A percentile compares a stretch with the other conserved stretches of the same genome.
phyloP scores from a whole-genome alignment of 2,888 invertebrate genomes.

The Drosophila nr. perissopoda region DNA sequence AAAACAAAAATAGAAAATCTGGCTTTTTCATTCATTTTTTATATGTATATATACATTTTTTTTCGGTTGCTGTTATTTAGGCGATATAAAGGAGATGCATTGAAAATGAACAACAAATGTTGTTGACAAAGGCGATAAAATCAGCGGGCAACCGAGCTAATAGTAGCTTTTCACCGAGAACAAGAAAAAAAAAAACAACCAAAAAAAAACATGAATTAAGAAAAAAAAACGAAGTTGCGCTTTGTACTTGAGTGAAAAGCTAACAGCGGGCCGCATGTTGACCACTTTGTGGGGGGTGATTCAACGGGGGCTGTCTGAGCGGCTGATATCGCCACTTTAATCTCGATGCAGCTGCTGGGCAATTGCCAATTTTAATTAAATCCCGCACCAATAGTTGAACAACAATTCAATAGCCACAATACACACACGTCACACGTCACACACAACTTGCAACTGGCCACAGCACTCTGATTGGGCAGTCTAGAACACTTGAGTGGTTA shows the following conservation, averaged over 20 bases:
- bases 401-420: slow-evolving; percentile 27
- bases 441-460: slow-evolving; percentile 28
- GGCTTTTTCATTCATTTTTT: slow-evolving; percentile 6
- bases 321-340: slow-evolving; percentile 30
- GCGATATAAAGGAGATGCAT: slow-evolving; percentile 24
- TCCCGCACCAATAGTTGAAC: slow-evolving; percentile 4
- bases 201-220: slow-evolving; percentile 8
- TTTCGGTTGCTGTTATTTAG: slow-evolving; percentile 19
- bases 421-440: neutral
- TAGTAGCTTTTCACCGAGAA: slow-evolving; percentile 44
- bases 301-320: slow-evolving; percentile 13
- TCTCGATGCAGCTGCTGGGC: slow-evolving; percentile 40
- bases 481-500: slow-evolving; percentile 10
- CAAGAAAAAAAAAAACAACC: slow-evolving; percentile 18
- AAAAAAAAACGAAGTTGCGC: slow-evolving; percentile 32
- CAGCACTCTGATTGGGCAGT: slow-evolving; percentile 4
- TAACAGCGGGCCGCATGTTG: slow-evolving; percentile 44
- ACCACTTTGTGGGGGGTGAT: slow-evolving; percentile 20
- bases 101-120: slow-evolving; percentile 33
- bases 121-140: slow-evolving; percentile 61
- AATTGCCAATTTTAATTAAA: slow-evolving; percentile 68
- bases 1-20: slow-evolving; percentile 23
- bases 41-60: neutral
- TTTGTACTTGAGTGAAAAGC: slow-evolving; percentile 35
- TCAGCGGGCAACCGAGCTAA: slow-evolving; percentile 68